phyloP scores from a whole-genome alignment of 2,113 vertebrate species.

The Isichthys henryi region DNA sequence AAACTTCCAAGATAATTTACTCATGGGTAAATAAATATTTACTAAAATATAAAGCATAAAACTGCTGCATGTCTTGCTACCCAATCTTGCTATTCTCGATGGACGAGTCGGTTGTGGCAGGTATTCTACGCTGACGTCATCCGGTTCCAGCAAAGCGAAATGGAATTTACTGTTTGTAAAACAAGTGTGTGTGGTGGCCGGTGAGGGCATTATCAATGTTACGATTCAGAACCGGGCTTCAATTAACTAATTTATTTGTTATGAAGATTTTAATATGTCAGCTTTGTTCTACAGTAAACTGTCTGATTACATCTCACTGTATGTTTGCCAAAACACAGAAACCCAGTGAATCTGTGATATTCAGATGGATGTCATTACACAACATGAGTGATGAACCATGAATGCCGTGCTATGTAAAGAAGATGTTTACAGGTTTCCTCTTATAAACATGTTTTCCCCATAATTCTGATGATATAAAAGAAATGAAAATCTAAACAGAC shows the following conservation, averaged over 20 bases:
- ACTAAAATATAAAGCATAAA: background rate
- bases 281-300: background rate
- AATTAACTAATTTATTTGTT: background rate
- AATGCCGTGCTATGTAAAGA: background rate
- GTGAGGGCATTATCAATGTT: background rate
- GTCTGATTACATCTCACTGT: background rate
- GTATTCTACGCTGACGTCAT: background rate
- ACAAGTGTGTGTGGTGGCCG: background rate
- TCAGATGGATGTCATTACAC: background rate
- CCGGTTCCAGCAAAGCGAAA: background rate
- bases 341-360: background rate
- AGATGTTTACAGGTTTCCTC: background rate
- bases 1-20: background rate
- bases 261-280: background rate
- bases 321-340: background rate
- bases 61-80: background rate
- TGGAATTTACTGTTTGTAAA: background rate
- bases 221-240: background rate
- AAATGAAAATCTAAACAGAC: background rate
- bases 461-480: background rate
- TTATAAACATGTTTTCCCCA: background rate
- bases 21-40: background rate
- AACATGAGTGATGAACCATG: background rate
- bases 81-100: background rate
- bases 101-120: background rate